Evolutionary conservation across 2,888 invertebrate species (phyloP), one percentile per base, ranked within the genome.

Genomic region (Megamerina dolium): DNA sequence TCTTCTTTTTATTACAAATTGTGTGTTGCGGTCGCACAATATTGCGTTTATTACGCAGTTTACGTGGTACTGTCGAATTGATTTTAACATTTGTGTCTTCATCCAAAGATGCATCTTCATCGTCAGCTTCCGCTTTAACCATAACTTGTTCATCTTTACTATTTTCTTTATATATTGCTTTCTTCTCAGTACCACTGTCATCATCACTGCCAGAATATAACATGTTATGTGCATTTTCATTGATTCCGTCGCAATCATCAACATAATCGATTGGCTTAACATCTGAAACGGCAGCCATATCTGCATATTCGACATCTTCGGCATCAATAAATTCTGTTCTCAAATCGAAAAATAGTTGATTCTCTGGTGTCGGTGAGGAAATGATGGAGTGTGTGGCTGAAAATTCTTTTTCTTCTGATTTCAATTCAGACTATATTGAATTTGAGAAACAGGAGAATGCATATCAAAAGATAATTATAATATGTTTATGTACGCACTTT

Each of bases 241-340:
- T n/a, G n/a, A n/a, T n/a, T n/a, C n/a, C n/a, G n/a, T n/a, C n/a
- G n/a, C n/a, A n/a, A n/a, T n/a, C n/a, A n/a, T n/a, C n/a, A n/a
- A n/a, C n/a, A n/a, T n/a, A n/a, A n/a, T n/a, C n/a, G n/a, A n/a
- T n/a, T n/a, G n/a, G n/a, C n/a, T n/a, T n/a, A n/a, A 53, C 53
- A 49, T 59, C 61, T 27, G 59, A 60, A 13, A 57, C 19, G 38
- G 60, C 51, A 19, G 53, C 54, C 8, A 53, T 32, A 21, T 51
- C 48, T 35, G 52, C 51, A 20, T 65, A 53, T 44, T 62, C 58
- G 3, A 59, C 58, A 13, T 61, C 61, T 16, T 64, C 59, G 9
- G 57, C 51, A 36, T 66, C 61, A 13, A 65, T 65, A 33, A 60
- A 66, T 34, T 65, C 66, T 6, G 37, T 54, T 37, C 21, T 56